phyloP scores from a whole-genome alignment of 2,113 vertebrate genomes.

The Thermophis baileyi region DNA sequence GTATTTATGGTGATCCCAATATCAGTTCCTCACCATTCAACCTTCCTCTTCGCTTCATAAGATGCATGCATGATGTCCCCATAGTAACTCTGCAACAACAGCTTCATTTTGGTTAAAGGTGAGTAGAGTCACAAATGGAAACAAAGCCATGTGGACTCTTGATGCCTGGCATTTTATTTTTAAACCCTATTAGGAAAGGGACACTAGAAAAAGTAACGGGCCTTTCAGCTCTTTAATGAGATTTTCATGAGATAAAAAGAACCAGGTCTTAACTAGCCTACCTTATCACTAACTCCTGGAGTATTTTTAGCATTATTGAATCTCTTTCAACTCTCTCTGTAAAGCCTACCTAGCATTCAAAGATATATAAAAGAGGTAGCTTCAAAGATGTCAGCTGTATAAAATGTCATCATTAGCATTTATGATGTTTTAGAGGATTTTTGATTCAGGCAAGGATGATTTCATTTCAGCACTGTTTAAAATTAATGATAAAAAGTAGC shows the following conservation, averaged over 20 bases:
- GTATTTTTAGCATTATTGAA: slow-evolving; percentile 54
- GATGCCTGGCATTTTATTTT: slow-evolving; percentile 27
- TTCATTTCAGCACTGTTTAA: slow-evolving; percentile 54
- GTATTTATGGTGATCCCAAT: neutral
- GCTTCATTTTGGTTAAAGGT: neutral
- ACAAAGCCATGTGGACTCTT: neutral
- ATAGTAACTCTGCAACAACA: neutral
- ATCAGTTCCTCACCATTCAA: neutral
- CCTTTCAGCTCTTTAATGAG: slow-evolving; percentile 48
- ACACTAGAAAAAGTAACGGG: neutral
- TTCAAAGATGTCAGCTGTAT: slow-evolving; percentile 60
- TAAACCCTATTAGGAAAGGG: slow-evolving; percentile 7
- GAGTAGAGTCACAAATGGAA: neutral
- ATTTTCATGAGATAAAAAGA: slow-evolving; percentile 59
- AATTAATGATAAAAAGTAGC: slow-evolving; percentile 2
- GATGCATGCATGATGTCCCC: neutral
- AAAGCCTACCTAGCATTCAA: slow-evolving; percentile 59
- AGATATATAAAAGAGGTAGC: slow-evolving; percentile 52
- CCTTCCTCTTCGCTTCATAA: neutral
- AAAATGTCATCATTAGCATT: slow-evolving; percentile 63
- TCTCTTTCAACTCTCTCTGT: slow-evolving; percentile 53
- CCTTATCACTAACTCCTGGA: slow-evolving; percentile 32
- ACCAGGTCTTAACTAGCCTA: slow-evolving; percentile 38
- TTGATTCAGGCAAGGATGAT: slow-evolving; percentile 50
- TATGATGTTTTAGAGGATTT: slow-evolving; percentile 56